These are phyloP conservation scores for Bombus vancouverensis DNA, from an alignment of 1,140 invertebrate species.

Conservation along the genomic window DNA sequence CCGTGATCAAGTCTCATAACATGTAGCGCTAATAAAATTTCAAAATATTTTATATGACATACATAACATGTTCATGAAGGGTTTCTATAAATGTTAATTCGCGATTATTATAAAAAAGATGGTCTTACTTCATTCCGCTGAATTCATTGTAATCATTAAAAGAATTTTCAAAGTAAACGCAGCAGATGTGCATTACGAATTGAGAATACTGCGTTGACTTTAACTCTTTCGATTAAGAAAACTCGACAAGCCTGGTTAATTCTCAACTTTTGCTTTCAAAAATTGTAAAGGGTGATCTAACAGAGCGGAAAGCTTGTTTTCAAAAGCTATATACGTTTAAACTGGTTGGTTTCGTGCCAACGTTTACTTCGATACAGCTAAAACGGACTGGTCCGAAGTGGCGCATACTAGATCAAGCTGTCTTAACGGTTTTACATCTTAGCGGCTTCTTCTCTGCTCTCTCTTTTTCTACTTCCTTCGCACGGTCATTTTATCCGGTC, in stretches of 20 bases:
- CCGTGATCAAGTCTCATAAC: neutral
- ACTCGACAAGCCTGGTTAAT: neutral
- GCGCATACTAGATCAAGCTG: slow-evolving; percentile 7
- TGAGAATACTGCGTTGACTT: neutral
- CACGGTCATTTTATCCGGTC: neutral
- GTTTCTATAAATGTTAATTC: neutral
- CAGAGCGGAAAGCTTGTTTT: slow-evolving; percentile 20
- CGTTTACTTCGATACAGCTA: slow-evolving; percentile 20
- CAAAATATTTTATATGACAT: neutral
- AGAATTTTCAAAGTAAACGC: neutral
- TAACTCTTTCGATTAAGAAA: neutral
- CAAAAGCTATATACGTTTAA: neutral
- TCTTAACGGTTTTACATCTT: slow-evolving; percentile 5
- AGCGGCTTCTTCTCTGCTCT: neutral
- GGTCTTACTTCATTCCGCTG: neutral
- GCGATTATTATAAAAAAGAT: neutral
- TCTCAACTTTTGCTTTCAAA: neutral
- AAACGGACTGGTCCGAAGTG: slow-evolving; percentile 4
- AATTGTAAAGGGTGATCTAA: neutral
- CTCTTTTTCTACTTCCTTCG: neutral
- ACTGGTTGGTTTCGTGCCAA: slow-evolving; percentile 51
- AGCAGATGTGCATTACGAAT: neutral
- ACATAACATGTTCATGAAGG: too few species aligned
- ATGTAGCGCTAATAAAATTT: neutral
- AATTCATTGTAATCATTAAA: neutral